phyloP scores from a whole-genome alignment of 2,113 vertebrate genomes.

The Willisornis vidua region DNA sequence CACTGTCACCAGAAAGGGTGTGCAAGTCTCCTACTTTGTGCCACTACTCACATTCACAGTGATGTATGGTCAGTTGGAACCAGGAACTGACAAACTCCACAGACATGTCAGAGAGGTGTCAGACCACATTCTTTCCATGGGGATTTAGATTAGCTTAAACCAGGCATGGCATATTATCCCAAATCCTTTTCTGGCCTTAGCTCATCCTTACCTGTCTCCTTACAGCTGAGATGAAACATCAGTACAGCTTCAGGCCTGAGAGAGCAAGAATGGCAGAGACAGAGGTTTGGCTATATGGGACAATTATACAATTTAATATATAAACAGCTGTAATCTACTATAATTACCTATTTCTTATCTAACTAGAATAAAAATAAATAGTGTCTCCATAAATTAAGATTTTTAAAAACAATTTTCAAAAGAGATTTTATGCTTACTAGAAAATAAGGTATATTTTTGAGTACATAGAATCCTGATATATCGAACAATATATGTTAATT shows the following conservation, averaged over 20 bases:
- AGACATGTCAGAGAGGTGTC: not conserved
- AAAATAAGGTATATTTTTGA: not conserved
- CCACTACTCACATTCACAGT: not conserved
- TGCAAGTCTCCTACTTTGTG: not conserved
- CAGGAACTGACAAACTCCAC: not conserved
- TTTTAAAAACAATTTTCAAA: not conserved
- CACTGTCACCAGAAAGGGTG: not conserved
- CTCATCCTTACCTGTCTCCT: not conserved
- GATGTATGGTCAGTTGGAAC: not conserved
- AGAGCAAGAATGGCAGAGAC: not conserved
- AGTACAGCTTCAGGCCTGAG: not conserved
- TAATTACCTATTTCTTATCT: not conserved
- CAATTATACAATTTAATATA: not conserved
- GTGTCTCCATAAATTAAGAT: not conserved
- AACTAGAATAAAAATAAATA: not conserved
- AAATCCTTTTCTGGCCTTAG: not conserved
- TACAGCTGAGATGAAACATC: not conserved
- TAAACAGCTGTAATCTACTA: not conserved
- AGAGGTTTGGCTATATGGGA: not conserved
- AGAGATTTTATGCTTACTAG: not conserved
- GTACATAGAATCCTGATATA: not conserved
- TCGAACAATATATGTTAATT: not conserved
- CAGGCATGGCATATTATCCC: not conserved
- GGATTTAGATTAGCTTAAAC: not conserved
- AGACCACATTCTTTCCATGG: not conserved